phyloP scores from a whole-genome alignment of 2,113 vertebrate species.

The Pteronura brasiliensis region DNA sequence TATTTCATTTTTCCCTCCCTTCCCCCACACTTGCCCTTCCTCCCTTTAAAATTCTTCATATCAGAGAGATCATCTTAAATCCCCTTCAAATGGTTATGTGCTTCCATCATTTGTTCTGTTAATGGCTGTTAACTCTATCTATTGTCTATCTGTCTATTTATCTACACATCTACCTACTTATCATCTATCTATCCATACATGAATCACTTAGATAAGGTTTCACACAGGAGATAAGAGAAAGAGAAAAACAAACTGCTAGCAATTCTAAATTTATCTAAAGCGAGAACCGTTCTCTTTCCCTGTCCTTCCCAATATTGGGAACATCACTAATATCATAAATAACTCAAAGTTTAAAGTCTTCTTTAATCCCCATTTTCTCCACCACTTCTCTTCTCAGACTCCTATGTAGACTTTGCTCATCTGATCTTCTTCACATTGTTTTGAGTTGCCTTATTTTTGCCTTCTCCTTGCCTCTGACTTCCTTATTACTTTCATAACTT shows the following conservation, averaged over 20 bases:
- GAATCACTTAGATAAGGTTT: neutral
- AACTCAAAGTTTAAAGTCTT: neutral
- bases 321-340: neutral
- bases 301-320: neutral
- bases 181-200: neutral
- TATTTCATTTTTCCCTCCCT: no score
- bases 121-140: neutral
- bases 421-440: neutral
- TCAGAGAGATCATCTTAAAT: neutral
- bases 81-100: neutral
- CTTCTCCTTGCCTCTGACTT: neutral
- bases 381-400: neutral
- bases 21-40: no score
- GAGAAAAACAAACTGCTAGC: neutral
- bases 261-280: conserved; percentile 29
- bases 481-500: neutral
- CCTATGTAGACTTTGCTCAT: neutral
- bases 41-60: no score
- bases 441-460: neutral
- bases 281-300: neutral
- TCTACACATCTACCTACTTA: neutral
- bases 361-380: neutral
- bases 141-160: neutral
- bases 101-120: neutral
- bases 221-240: neutral